phyloP scores from a whole-genome alignment of 2,797 vertebrate genomes.

The Xenops minutus region DNA sequence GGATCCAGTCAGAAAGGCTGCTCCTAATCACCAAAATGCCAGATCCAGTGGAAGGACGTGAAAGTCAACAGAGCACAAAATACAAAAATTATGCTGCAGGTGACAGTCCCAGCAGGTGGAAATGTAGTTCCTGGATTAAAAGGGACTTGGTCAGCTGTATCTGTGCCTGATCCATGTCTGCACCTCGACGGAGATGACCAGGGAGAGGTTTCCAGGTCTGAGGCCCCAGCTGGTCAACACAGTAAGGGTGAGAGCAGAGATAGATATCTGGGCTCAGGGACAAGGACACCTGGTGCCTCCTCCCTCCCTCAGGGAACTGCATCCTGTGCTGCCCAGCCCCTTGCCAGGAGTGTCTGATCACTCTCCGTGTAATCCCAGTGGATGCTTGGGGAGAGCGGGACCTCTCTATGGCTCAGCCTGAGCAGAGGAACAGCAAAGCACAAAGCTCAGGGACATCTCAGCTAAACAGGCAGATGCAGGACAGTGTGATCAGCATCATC shows the following conservation, averaged over 20 bases:
- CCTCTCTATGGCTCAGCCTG: not conserved
- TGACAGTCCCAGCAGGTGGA: not conserved
- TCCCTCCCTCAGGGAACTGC: not conserved
- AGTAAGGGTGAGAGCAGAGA: accelerated
- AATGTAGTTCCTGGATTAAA: not conserved
- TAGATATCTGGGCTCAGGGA: not conserved
- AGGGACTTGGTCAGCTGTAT: not conserved
- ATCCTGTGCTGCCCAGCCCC: accelerated
- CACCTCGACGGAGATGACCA: accelerated
- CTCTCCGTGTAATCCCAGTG: accelerated
- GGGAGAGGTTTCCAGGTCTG: not conserved
- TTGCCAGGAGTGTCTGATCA: not conserved
- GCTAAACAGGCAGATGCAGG: not conserved
- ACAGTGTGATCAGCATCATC: not conserved
- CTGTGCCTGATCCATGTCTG: not conserved
- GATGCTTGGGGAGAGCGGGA: not conserved
- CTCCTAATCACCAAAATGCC: not conserved
- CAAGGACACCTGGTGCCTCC: not conserved
- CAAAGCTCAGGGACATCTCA: not conserved
- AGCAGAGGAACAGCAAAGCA: not conserved
- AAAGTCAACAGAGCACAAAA: not conserved
- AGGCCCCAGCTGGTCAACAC: not conserved
- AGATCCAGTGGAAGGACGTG: not conserved
- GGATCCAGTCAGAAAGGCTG: not conserved
- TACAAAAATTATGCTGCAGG: not conserved